Evolutionary conservation across 1,140 invertebrate genomes (phyloP), one percentile per base, ranked within the genome.

Genomic region (Caenorhabditis latens): DNA sequence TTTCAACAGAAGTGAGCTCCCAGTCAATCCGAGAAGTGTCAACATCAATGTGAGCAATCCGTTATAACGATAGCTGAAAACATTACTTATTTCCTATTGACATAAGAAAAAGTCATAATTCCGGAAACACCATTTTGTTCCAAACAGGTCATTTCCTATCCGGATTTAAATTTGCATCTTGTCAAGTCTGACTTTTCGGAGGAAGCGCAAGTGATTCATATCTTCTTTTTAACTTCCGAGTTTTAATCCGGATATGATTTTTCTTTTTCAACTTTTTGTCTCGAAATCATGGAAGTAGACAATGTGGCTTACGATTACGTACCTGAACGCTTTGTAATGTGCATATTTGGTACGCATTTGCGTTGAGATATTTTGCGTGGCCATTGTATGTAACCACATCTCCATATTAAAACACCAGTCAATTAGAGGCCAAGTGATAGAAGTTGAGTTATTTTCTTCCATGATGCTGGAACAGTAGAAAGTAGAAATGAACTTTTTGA

Each of bases 21-120:
- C 91, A 42, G 90, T 85, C n/a, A 92, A 83, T n/a, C 91, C 91
- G 71, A 91, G 91, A 48, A 84, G 88, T 7, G 90, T 90, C n/a
- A 92, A 55, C 13, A 91, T 57, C 57, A 88, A 89, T 8, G 91
- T 92, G 42, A 91, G 61, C 11, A 91, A 58, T 43, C 91, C 91
- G 84, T 91, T 91, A 57, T 90, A 87, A 24, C 79, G 53, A 87
- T 91, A 91, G 57, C 89, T 90, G 88, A 91, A 91, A 61, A 32
- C 32, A 32, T 2, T 32, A 32, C 32, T 32, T 32, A 32, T 32
- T 32, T 32, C 32, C 32, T 32, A 32, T 32, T 32, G 32, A 32
- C 32, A 32, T 32, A 75, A 3, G 19, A 46, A 75, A 8, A 65
- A 32, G 57, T 21, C 8, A 11, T 32, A 16, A 13, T 65, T 42